These are phyloP conservation scores for Pseudopleuronectes americanus DNA, from an alignment of 2,797 vertebrate species.

Conservation along the genomic window DNA sequence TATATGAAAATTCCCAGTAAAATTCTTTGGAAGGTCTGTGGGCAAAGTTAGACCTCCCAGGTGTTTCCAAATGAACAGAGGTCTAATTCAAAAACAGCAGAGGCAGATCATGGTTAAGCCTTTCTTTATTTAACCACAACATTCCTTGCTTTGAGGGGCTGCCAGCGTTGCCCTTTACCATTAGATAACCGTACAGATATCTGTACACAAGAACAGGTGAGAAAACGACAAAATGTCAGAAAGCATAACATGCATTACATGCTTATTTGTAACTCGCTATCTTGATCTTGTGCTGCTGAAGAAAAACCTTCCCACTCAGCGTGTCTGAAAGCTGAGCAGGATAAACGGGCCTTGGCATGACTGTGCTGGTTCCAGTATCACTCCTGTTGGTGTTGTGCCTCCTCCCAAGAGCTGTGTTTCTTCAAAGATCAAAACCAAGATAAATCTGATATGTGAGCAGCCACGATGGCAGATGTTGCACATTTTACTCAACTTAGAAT, in stretches of 20 bases:
- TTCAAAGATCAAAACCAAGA: conserved; percentile 25
- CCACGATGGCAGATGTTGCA: neutral
- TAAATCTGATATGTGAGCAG: neutral
- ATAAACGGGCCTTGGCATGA: conserved; percentile 50
- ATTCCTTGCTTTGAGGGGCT: too few relatives aligned
- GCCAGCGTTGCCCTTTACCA: neutral
- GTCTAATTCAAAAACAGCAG: neutral
- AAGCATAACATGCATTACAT: neutral
- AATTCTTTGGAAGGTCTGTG: too few relatives aligned
- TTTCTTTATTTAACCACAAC: neutral
- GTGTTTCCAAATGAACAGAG: neutral
- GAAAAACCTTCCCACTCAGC: conserved; percentile 11
- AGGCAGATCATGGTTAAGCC: neutral
- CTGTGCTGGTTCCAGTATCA: neutral
- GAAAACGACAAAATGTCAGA: neutral
- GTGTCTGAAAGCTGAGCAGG: neutral
- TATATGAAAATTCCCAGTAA: too few relatives aligned
- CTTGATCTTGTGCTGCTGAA: conserved; percentile 28
- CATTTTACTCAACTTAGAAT: neutral
- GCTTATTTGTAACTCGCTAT: neutral
- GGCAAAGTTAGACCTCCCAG: too few relatives aligned
- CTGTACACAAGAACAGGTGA: neutral
- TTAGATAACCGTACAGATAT: conserved; percentile 32
- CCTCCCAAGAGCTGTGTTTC: conserved; percentile 16
- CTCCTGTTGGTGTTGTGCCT: conserved; percentile 3